phyloP scores from a whole-genome alignment of 2,888 invertebrate genomes.

The Erynnis tages region DNA sequence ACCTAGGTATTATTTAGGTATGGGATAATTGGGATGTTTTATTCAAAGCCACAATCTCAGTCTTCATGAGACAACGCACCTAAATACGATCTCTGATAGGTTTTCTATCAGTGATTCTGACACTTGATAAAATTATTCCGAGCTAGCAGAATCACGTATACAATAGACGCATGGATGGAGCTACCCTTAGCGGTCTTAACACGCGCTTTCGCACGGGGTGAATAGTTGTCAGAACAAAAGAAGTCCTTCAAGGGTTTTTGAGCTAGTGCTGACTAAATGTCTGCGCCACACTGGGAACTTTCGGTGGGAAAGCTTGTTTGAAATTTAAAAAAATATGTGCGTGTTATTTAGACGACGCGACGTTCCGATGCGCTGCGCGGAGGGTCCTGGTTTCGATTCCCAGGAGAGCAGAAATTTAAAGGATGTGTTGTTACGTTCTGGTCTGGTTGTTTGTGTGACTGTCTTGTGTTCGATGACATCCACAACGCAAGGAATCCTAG shows the following conservation, averaged over 20 bases:
- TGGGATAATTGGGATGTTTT: not conserved
- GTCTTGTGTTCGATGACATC: no score
- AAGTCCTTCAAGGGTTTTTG: constrained; percentile 4
- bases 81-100: no score
- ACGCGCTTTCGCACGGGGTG: constrained; percentile 1
- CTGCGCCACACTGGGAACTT: constrained; percentile 2
- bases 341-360: no score
- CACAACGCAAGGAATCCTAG: no score
- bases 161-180: not conserved
- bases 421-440: no score
- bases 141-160: not conserved
- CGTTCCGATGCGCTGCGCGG: no score
- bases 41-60: not conserved
- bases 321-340: no score
- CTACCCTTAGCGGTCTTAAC: not conserved
- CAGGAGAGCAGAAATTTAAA: no score
- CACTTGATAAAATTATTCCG: not conserved
- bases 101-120: not conserved
- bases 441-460: no score
- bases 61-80: not conserved
- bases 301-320: not conserved
- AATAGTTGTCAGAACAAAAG: constrained; percentile 5
- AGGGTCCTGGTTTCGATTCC: no score
- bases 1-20: no score
- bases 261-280: constrained; percentile 24